phyloP scores from a whole-genome alignment of 2,888 invertebrate genomes.

The Macaria notata region DNA sequence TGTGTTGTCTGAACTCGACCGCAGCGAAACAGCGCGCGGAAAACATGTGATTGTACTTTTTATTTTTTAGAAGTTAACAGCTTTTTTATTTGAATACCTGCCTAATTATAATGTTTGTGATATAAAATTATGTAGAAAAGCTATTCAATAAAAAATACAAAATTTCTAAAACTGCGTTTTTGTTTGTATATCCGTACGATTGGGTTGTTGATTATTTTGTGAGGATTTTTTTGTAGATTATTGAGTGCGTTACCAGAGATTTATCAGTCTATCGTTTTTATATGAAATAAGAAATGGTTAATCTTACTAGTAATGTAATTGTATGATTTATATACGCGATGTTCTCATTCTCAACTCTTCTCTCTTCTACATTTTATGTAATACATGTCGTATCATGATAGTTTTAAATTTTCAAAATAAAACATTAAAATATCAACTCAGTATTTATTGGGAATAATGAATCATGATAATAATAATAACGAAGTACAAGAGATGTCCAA shows the following conservation, averaged over 20 bases:
- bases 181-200: background rate
- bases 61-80: conserved; percentile 70
- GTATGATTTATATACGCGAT: no score
- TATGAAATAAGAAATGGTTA: no score
- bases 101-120: conserved; percentile 74
- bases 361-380: no score
- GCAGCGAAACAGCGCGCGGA: conserved; percentile 10
- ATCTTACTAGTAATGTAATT: no score
- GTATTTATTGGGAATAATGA: conserved; percentile 78
- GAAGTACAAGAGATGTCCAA: conserved; percentile 18
- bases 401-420: no score
- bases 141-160: conserved; percentile 59
- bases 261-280: no score
- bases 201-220: no score
- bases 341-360: no score
- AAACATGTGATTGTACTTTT: conserved; percentile 32
- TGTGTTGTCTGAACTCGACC: conserved; percentile 18
- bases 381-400: no score
- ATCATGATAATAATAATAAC: conserved; percentile 58
- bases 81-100: conserved; percentile 75
- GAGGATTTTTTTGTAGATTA: no score
- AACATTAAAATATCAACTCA: conserved; percentile 56
- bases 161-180: conserved; percentile 55
- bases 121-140: conserved; percentile 63
- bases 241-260: no score